Percentiles rank a stretch among this genome's conserved stretches.
Conservation (phyloP, 92 coral and sea anemone species). For the Meandrina meandrites region DNA sequence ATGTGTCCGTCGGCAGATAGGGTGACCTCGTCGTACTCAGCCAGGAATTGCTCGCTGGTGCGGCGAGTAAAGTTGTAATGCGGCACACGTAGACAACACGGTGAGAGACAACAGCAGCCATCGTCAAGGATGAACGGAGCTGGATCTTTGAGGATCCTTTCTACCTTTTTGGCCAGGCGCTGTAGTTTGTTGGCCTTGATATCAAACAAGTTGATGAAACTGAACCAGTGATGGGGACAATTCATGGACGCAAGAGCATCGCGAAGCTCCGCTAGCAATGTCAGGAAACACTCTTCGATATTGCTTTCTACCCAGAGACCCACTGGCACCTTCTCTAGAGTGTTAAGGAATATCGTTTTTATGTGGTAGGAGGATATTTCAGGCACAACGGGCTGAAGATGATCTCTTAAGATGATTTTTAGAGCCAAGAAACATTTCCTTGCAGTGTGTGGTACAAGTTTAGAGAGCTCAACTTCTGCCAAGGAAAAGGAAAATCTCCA, state of each 20-base stretch:
- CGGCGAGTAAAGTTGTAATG: background rate
- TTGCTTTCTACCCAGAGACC: conserved; percentile 51
- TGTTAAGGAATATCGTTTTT: conserved; percentile 51
- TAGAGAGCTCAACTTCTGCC: conserved; percentile 63
- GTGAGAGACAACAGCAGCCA: conserved; percentile 7
- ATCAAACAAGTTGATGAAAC: conserved; percentile 39
- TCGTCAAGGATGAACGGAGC: conserved; percentile 19
- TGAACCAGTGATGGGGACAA: conserved; percentile 55
- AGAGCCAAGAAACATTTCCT: conserved; percentile 64
- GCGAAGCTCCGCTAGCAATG: conserved; percentile 31
- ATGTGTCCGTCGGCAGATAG: background rate
- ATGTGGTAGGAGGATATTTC: conserved; percentile 44
- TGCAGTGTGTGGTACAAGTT: conserved; percentile 47
- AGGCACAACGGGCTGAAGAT: conserved; percentile 40
- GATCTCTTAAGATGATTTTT: conserved; percentile 53
- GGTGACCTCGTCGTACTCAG: background rate
- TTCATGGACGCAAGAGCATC: conserved; percentile 20
- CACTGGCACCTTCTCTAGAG: conserved; percentile 40
- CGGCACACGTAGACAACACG: background rate
- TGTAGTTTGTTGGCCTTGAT: background rate
- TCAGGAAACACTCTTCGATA: conserved; percentile 46
- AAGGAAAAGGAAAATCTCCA: conserved; percentile 67
- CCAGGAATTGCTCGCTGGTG: background rate
- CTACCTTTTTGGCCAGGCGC: conserved; percentile 25
- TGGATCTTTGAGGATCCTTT: conserved; percentile 22